Conservation (phyloP, 2,888 invertebrate species). For the Diabrotica balteata region DNA sequence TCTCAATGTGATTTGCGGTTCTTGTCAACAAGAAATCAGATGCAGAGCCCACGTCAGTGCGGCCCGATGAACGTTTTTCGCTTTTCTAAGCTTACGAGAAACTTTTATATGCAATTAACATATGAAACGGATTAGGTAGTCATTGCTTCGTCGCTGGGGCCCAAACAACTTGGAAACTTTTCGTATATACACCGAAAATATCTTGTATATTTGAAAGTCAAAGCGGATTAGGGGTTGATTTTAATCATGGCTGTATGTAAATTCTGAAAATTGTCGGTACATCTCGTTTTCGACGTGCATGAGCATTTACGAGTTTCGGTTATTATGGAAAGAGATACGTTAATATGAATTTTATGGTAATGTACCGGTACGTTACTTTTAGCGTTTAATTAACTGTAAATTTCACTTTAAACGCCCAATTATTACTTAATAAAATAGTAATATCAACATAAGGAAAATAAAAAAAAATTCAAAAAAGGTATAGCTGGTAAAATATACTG, state of each 20-base stretch:
- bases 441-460: too few relatives aligned
- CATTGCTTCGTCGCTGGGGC: neutral
- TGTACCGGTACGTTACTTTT: neutral
- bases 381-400: too few relatives aligned
- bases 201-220: conserved; percentile 15
- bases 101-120: conserved; percentile 19
- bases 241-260: conserved; percentile 10
- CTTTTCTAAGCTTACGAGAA: conserved; percentile 1
- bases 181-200: neutral
- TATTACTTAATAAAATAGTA: too few relatives aligned
- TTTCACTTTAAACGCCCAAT: too few relatives aligned
- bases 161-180: conserved; percentile 9
- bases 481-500: too few relatives aligned
- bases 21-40: too few relatives aligned
- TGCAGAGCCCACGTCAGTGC: too few relatives aligned
- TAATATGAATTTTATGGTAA: neutral
- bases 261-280: neutral
- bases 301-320: too few relatives aligned
- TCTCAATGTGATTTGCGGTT: too few relatives aligned
- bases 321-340: neutral
- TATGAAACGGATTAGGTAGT: conserved; percentile 15
- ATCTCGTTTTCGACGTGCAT: too few relatives aligned
- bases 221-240: conserved; percentile 14
- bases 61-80: neutral
- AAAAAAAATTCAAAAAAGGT: too few relatives aligned